These are phyloP conservation scores for Aphidius colemani DNA, from an alignment of 2,888 invertebrate species.

Conservation along the genomic window DNA sequence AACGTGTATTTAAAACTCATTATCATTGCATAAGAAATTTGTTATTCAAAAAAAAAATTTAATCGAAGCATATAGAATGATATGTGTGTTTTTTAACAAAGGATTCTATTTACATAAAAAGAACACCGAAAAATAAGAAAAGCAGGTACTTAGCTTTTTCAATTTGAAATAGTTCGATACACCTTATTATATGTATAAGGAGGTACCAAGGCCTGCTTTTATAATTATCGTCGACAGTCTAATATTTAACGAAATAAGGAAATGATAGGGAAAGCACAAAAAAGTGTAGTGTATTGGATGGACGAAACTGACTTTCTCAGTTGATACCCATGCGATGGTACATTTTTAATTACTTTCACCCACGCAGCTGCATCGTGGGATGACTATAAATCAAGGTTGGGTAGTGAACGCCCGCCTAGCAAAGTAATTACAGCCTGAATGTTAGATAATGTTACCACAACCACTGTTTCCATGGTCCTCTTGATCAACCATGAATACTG, in stretches of 20 bases:
- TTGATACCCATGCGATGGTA: conserved; percentile 58
- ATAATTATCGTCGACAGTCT: conserved; percentile 40
- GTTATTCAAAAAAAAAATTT: no score
- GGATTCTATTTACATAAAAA: no score
- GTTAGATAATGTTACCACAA: conserved; percentile 62
- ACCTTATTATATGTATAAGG: conserved; percentile 37
- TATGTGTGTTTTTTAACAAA: no score
- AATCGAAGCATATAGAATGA: no score
- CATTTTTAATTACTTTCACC: conserved; percentile 62
- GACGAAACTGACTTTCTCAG: conserved; percentile 34
- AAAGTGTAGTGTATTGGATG: conserved; percentile 30
- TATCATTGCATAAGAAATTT: no score
- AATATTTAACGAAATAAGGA: conserved; percentile 33
- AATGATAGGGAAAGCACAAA: conserved; percentile 11
- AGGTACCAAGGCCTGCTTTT: conserved; percentile 43
- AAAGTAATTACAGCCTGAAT: conserved; percentile 62
- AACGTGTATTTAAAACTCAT: no score
- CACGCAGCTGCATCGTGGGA: conserved; percentile 61
- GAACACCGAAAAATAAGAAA: no score
- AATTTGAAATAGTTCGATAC: no score
- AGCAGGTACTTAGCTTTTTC: no score
- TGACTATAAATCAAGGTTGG: conserved; percentile 60
- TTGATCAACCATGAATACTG: conserved; percentile 35
- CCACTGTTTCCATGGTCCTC: conserved; percentile 44
- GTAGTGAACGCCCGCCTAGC: conserved; percentile 53